Evolutionary conservation across 2,113 vertebrate genomes (phyloP), one percentile per base, ranked within the genome.

Genomic region (Atrichornis clamosus): DNA sequence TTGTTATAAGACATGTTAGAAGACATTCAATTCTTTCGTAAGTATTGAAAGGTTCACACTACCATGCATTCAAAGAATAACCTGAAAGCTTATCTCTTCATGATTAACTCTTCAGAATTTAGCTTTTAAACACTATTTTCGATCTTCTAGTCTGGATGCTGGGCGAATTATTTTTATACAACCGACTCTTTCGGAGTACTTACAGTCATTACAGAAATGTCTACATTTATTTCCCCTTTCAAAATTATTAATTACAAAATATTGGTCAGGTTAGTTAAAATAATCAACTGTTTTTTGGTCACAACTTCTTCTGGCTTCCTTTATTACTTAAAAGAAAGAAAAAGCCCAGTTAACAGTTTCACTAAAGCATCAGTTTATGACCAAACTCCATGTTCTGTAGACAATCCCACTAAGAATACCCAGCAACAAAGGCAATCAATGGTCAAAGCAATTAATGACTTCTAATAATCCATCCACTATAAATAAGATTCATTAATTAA

Each of bases 221-320:
- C 95, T 95, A 82, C 53, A 89, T 89, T 93, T 95, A 95, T 96
- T 96, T 97, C 91, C 95, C 77, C 93, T 96, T 95, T 97, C 95
- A 95, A 84, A 93, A 95, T 95, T 87, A 96, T 94, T 96, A 92
- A 89, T 89, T 94, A 90, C 32, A 76, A 79, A 95, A 87, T 72
- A 95, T 82, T 95, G 89, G 84, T 94, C 69, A 91, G 52, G 55
- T 13, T 91, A 53, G 46, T 79, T 92, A 92, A 89, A 94, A 79
- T 69, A 89, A 84, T 87, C 44, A 64, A 73, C 23, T 4, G 3
- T 56, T 78, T 88, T 84, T 92, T 72, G 42, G 83, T 92, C 60
- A 90, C 22, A 58, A 49, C 52, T 86, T 69, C 52, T 87, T 82
- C 56, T 92, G 53, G 21, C 20, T 46, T 95, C 37, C 84, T 82